Evolutionary conservation across 2,888 invertebrate species (phyloP).

Genomic region (Bembecia ichneumoniformis): DNA sequence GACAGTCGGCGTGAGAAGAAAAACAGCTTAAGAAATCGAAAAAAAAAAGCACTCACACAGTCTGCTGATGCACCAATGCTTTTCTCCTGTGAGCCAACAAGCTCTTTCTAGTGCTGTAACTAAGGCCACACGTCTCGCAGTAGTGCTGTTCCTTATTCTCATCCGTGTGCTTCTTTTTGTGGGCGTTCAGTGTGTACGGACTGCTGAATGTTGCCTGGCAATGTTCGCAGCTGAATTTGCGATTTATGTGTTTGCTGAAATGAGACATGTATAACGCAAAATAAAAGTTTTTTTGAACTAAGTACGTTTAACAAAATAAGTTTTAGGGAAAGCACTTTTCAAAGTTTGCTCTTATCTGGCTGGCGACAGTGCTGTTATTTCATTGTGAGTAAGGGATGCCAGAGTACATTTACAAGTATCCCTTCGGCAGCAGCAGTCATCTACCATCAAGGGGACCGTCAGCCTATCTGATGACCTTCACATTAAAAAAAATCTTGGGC

Average conservation of each 20-base stretch:
- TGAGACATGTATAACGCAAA: not conserved
- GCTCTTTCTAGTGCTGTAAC: constrained; percentile 29
- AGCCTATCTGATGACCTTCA: too few relatives aligned
- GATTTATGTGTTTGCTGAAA: constrained; percentile 47
- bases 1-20: too few relatives aligned
- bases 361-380: too few relatives aligned
- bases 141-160: constrained; percentile 8
- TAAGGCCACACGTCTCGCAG: constrained; percentile 26
- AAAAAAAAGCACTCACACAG: constrained; percentile 25
- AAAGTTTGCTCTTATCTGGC: too few relatives aligned
- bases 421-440: too few relatives aligned
- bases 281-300: not conserved
- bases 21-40: too few relatives aligned
- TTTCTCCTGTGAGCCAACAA: constrained; percentile 35
- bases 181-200: constrained; percentile 43
- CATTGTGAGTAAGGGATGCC: too few relatives aligned
- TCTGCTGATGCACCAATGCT: constrained; percentile 32
- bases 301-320: too few relatives aligned
- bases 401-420: too few relatives aligned
- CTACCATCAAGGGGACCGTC: too few relatives aligned
- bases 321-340: too few relatives aligned
- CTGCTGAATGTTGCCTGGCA: constrained; percentile 38
- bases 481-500: too few relatives aligned
- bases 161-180: constrained; percentile 28
- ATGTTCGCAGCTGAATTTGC: constrained; percentile 37